These are phyloP conservation scores for Drosophila melanogaster DNA, from an alignment of 1,140 invertebrate species.

Conservation along the genomic window Release_6_plus_ISO1_MT NT_037436.4:21934001-21934500, in stretches of 20 bases:
- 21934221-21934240: background rate
- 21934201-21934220: slow-evolving; percentile 7
- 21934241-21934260: background rate
- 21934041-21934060: slow-evolving; percentile 1
- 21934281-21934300: background rate
- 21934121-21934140: slow-evolving; percentile 27
- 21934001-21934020: slow-evolving; percentile 28
- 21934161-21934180: slow-evolving; percentile 52
- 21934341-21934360: background rate
- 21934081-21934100: background rate
- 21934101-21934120: slow-evolving; percentile 5
- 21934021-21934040: slow-evolving; percentile 32
- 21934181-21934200: slow-evolving; percentile 49
- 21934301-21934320: background rate
- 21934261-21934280: background rate
- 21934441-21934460: background rate
- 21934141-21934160: slow-evolving; percentile 30
- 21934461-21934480: background rate
- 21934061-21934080: background rate
- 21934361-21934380: background rate
- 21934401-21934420: too few relatives aligned
- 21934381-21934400: background rate
- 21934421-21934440: background rate
- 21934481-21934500: background rate
- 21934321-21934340: background rate